A percentile compares a stretch with the other conserved stretches of the same genome.
These are phyloP conservation scores for Corydoras sp. DNA, from an alignment of 2,113 vertebrate genomes.

Conservation along the genomic window DNA sequence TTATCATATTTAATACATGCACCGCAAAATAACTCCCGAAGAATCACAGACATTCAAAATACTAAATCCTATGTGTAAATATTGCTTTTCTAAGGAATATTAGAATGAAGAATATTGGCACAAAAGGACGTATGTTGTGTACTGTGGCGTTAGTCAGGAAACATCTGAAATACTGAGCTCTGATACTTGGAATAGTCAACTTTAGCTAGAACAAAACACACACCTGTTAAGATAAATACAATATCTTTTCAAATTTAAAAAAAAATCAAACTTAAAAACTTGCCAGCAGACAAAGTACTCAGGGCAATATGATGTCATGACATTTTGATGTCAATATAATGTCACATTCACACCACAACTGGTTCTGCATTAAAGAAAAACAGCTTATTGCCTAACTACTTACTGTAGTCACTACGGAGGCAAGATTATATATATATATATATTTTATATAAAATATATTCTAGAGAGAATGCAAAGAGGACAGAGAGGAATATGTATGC, in stretches of 20 bases:
- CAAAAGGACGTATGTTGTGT: conserved; percentile 49
- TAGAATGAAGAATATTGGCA: conserved; percentile 52
- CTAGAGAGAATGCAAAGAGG: conserved; percentile 6
- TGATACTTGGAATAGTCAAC: not conserved
- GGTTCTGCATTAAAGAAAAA: not conserved
- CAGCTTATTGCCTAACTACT: conserved; percentile 27
- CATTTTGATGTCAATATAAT: not conserved
- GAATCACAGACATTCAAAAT: conserved; percentile 50
- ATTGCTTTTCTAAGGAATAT: conserved; percentile 65
- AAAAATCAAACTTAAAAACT: not conserved
- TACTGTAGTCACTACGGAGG: conserved; percentile 6
- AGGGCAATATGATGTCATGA: not conserved
- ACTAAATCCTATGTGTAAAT: conserved; percentile 63
- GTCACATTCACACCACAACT: not conserved
- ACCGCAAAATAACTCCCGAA: conserved; percentile 50
- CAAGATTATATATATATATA: not conserved
- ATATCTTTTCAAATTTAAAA: not conserved
- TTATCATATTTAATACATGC: conserved; percentile 64
- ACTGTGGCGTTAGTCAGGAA: conserved; percentile 29
- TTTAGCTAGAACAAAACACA: conserved; percentile 16
- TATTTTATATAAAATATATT: not conserved
- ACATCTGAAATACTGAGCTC: conserved; percentile 4
- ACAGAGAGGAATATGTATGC: not conserved
- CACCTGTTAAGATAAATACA: conserved; percentile 9
- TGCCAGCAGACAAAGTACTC: not conserved